Evolutionary conservation across 2,888 invertebrate species (phyloP).

Genomic region (Catocala nupta): DNA sequence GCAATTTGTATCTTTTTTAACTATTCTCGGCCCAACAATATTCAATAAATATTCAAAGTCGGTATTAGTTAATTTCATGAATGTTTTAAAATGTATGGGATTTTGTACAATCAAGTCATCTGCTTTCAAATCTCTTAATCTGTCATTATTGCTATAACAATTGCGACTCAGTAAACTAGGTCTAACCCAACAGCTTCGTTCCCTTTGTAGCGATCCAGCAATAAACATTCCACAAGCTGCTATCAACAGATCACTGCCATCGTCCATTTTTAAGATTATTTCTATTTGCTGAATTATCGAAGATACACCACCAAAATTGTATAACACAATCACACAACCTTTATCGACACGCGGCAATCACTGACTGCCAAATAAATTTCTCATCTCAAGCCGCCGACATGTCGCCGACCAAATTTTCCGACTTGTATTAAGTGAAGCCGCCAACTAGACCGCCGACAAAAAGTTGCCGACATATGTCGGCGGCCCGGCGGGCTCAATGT

Average conservation of each 20-base stretch:
- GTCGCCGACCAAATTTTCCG: constrained; percentile 11
- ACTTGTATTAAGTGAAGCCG: too few relatives aligned
- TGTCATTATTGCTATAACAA: constrained; percentile 15
- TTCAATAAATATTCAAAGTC: constrained; percentile 28
- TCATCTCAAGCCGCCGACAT: constrained; percentile 33
- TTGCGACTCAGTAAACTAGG: constrained; percentile 31
- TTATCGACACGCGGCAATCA: constrained; percentile 27
- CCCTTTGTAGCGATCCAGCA: constrained; percentile 24
- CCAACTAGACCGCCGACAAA: too few relatives aligned
- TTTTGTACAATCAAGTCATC: constrained; percentile 21
- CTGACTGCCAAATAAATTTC: constrained; percentile 33
- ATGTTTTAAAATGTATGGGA: constrained; percentile 22
- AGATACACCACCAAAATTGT: constrained; percentile 28
- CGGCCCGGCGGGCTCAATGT: too few relatives aligned
- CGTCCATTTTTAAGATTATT: constrained; percentile 22
- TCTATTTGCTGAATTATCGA: constrained; percentile 26
- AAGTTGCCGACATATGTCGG: too few relatives aligned
- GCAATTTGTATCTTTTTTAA: constrained; percentile 26
- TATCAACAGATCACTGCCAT: constrained; percentile 20
- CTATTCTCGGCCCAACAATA: constrained; percentile 25
- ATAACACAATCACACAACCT: constrained; percentile 21
- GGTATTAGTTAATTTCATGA: constrained; percentile 24
- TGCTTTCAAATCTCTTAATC: constrained; percentile 23
- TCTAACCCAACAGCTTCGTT: constrained; percentile 33
- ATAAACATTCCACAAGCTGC: constrained; percentile 20